A percentile compares a stretch with the other conserved stretches of the same genome.
Evolutionary conservation across 2,888 invertebrate species (phyloP).

Genomic region (Meliscaeva auricollis): DNA sequence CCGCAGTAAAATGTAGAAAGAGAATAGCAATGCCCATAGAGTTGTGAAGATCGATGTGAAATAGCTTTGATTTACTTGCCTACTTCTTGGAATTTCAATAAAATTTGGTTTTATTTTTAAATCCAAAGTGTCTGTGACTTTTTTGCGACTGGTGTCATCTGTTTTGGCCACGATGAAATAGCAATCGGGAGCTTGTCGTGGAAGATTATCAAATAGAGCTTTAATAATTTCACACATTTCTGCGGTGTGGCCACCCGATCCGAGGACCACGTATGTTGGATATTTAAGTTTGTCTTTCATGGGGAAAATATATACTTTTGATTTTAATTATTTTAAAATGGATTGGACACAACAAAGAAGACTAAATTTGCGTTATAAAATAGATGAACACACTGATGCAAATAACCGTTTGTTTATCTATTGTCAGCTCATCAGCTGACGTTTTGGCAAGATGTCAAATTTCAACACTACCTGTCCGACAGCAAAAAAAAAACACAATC

Average conservation of each 20-base stretch:
- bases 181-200: constrained; percentile 86
- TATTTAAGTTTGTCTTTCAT: constrained; percentile 44
- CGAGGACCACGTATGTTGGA: constrained; percentile 81
- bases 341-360: not conserved
- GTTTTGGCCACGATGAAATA: constrained; percentile 90
- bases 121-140: constrained; percentile 86
- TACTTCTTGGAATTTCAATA: constrained; percentile 90
- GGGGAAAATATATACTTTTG: not conserved
- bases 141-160: constrained; percentile 90
- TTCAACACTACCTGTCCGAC: not conserved
- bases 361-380: not conserved
- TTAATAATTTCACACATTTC: constrained; percentile 93
- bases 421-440: constrained; percentile 1
- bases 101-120: constrained; percentile 79
- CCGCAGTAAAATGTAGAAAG: constrained; percentile 88
- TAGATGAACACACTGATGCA: not conserved
- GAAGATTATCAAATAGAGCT: constrained; percentile 83
- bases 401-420: constrained; percentile 43
- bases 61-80: constrained; percentile 95
- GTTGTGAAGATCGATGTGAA: constrained; percentile 92
- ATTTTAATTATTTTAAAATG: not conserved
- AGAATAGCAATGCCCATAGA: constrained; percentile 88
- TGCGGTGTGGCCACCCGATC: constrained; percentile 90
- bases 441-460: not conserved
- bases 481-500: not conserved